phyloP scores from a whole-genome alignment of 2,888 invertebrate species.

The Pristionchus japonicus region DNA sequence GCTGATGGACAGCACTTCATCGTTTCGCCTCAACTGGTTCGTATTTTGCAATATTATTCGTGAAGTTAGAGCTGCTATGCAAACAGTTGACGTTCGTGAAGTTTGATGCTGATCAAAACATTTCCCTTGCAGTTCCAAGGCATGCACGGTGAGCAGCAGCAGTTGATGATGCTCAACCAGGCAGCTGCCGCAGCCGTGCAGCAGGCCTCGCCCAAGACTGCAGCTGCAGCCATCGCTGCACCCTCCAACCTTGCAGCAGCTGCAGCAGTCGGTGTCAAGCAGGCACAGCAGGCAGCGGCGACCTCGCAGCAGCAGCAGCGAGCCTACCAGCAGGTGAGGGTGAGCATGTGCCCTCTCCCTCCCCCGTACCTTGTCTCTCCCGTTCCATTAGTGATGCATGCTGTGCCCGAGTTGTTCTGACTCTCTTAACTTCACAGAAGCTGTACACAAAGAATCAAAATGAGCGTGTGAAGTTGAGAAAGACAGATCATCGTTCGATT shows the following conservation, averaged over 20 bases:
- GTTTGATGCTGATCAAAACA: too few species aligned
- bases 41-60: too few species aligned
- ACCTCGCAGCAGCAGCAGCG: slow-evolving; percentile 14
- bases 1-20: slow-evolving; percentile 1
- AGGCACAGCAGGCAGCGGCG: not conserved
- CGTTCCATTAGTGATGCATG: not conserved
- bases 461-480: too few species aligned
- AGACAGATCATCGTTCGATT: not conserved
- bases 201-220: not conserved
- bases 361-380: not conserved
- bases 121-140: not conserved
- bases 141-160: not conserved
- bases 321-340: slow-evolving; percentile 29
- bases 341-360: not conserved
- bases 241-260: too few species aligned
- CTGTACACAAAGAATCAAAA: too few species aligned
- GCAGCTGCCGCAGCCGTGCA: not conserved
- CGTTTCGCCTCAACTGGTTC: not conserved
- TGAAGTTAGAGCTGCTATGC: too few species aligned
- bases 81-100: too few species aligned
- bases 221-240: not conserved
- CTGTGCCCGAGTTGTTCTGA: not conserved
- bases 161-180: not conserved
- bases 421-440: too few species aligned
- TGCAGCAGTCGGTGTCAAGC: not conserved